phyloP scores from a whole-genome alignment of 2,113 vertebrate genomes.

The Thinocorus orbignyianus region DNA sequence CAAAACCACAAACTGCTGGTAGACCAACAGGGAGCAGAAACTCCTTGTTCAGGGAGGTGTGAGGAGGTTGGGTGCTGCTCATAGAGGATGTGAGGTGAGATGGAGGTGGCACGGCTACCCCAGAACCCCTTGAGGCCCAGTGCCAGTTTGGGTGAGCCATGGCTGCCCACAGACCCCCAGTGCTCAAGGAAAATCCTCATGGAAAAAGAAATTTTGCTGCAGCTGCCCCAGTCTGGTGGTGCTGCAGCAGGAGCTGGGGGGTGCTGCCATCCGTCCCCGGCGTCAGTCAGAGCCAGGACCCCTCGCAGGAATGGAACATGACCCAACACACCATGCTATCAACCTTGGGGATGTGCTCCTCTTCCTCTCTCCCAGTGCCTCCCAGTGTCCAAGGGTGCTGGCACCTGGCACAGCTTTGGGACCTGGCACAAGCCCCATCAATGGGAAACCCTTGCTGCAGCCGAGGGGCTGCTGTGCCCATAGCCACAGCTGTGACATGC shows the following conservation, averaged over 20 bases:
- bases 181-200: background rate
- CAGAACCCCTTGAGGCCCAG: accelerated
- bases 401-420: background rate
- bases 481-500: background rate
- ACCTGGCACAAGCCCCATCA: background rate
- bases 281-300: background rate
- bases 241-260: background rate
- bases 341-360: background rate
- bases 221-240: background rate
- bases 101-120: background rate
- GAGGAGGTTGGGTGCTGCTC: background rate
- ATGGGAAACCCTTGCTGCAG: background rate
- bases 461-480: background rate
- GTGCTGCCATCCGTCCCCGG: background rate
- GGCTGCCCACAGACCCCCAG: background rate
- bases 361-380: background rate
- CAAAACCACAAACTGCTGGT: background rate
- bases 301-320: accelerated
- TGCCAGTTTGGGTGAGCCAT: accelerated
- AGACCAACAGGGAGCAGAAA: background rate
- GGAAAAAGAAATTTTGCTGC: background rate
- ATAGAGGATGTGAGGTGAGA: background rate
- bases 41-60: accelerated
- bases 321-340: no score
- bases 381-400: background rate